A percentile compares a stretch with the other conserved stretches of the same genome.
phyloP scores from a whole-genome alignment of 2,113 vertebrate genomes.

The Phyllopteryx taeniolatus region DNA sequence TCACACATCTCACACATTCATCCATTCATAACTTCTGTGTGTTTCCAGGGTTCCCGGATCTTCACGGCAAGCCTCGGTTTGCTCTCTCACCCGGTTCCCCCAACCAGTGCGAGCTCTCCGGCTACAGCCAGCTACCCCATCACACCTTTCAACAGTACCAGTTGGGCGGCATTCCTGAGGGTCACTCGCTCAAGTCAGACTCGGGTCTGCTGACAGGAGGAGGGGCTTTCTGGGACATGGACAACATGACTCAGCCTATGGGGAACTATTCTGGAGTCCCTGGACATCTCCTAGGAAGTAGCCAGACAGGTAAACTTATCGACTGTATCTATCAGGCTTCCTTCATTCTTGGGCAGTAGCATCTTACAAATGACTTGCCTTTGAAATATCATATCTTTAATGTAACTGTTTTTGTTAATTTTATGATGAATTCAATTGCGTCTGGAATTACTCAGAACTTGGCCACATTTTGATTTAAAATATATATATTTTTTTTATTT shows the following conservation, averaged over 20 bases:
- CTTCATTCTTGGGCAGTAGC: not conserved
- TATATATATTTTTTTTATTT: too few species aligned
- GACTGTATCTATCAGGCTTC: not conserved
- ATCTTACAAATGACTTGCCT: not conserved
- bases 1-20: not conserved
- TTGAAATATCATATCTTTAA: not conserved
- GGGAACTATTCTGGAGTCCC: conserved; percentile 66
- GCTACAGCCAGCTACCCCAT: conserved; percentile 62
- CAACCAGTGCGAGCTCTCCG: conserved; percentile 50
- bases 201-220: conserved; percentile 53
- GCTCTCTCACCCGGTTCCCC: conserved; percentile 54
- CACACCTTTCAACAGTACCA: conserved; percentile 61
- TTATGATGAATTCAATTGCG: too few species aligned
- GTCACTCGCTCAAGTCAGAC: conserved; percentile 49
- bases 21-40: not conserved
- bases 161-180: conserved; percentile 43
- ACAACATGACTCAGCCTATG: conserved; percentile 47
- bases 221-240: conserved; percentile 62
- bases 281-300: conserved; percentile 62
- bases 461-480: too few species aligned
- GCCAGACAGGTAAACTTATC: conserved; percentile 71
- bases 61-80: conserved; percentile 63
- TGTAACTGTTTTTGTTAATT: too few species aligned
- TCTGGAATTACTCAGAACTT: too few species aligned
- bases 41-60: conserved; percentile 59